Evolutionary conservation across 2,113 vertebrate species (phyloP), one percentile per base, ranked within the genome.

Genomic region (Poecilia latipinna): DNA sequence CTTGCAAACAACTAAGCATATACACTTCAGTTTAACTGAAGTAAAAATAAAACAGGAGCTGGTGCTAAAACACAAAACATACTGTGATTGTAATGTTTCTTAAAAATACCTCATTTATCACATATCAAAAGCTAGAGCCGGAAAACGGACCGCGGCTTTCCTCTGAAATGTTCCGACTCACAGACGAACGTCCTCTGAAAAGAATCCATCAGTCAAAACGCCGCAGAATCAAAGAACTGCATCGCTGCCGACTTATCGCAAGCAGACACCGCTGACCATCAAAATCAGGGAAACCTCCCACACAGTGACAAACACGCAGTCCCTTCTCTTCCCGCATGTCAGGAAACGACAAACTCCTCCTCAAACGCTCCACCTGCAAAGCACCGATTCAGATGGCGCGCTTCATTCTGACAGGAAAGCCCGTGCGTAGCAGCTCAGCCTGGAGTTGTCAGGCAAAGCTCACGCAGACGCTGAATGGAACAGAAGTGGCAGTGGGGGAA

Each of bases 381-480:
- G 7, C 66, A 54, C 61, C 22, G 70, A 7, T 65, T 86, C 82
- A 78, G 73, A 88, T 77, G 78, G 82, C 74, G 71, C 65, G 71
- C 74, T 84, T 78, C 65, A 66, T 69, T 73, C 74, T 70, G 77
- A 70, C 72, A 71, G 51, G 12, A 74, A 75, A 77, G 82, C 39
- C 11, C 8, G 42, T 87, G 66, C 12, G 65, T 72, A 83, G 82
- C 86, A 81, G 84, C 79, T 79, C 44, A 44, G 74, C 72, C 72
- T 65, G 62, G 60, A 82, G 81, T 83, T 88, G 89, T 83, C 87
- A 87, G 75, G 74, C 79, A 74, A 88, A 89, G 82, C 83, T 89
- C 84, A 87, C 44, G 44, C 69, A 82, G 88, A 80, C 77, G 72
- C 35, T 74, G 73, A 88, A 76, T 32, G 64, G 77, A 78, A 74